phyloP scores from a whole-genome alignment of 2,113 vertebrate species.

The Misgurnus anguillicaudatus region DNA sequence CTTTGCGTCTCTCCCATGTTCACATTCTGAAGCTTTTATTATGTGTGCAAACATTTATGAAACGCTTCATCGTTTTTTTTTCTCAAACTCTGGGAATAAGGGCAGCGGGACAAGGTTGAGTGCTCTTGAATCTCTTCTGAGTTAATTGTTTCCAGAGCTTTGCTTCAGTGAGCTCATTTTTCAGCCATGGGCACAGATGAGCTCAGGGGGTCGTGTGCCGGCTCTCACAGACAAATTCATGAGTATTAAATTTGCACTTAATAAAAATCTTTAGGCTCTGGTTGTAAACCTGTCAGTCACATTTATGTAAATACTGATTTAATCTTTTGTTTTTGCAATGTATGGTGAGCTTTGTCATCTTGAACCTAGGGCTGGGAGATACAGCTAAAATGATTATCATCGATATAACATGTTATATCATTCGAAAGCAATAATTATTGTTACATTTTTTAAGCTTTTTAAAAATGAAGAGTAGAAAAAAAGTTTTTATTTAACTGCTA shows the following conservation, averaged over 20 bases:
- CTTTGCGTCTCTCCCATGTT: neutral
- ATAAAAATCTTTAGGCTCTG: constrained; percentile 12
- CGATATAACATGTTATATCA: too few species aligned
- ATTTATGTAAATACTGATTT: neutral
- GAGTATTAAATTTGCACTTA: constrained; percentile 2
- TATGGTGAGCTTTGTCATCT: neutral
- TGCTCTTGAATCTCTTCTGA: constrained; percentile 16
- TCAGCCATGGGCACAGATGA: neutral
- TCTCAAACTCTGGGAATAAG: neutral
- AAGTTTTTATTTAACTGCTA: too few species aligned
- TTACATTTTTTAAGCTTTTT: too few species aligned
- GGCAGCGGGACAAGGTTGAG: constrained; percentile 11
- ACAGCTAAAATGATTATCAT: too few species aligned
- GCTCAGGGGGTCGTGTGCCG: neutral
- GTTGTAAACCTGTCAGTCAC: constrained; percentile 12
- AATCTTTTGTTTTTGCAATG: neutral
- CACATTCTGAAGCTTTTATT: constrained; percentile 5
- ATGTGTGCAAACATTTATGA: constrained; percentile 3
- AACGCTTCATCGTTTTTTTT: neutral
- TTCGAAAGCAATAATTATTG: too few species aligned
- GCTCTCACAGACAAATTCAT: neutral
- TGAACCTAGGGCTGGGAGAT: too few species aligned
- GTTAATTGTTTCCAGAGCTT: constrained; percentile 35
- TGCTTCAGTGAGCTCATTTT: constrained; percentile 18
- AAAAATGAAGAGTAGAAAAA: too few species aligned